Percentiles rank a stretch among this genome's conserved stretches.
Evolutionary conservation across 2,888 invertebrate species (phyloP).

Genomic region (Bembecia ichneumoniformis): DNA sequence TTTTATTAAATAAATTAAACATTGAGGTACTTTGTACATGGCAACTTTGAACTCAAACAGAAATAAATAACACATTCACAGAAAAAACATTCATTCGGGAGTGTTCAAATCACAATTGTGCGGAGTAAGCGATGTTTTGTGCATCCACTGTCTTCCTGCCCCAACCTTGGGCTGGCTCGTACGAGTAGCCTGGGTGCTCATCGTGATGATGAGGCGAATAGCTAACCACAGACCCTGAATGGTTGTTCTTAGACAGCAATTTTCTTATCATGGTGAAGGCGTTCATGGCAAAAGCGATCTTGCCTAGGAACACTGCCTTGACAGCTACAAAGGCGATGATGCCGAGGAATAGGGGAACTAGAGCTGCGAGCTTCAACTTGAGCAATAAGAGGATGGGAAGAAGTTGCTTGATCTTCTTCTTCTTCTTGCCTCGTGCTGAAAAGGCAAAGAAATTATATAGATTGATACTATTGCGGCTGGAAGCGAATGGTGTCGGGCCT

Average conservation of each 20-base stretch:
- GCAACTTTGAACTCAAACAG: constrained; percentile 30
- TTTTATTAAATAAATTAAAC: constrained; percentile 28
- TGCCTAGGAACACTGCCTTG: constrained; percentile 87
- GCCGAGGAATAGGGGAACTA: constrained; percentile 83
- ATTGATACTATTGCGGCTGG: too few relatives aligned
- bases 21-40: constrained; percentile 55
- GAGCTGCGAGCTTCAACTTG: constrained; percentile 82
- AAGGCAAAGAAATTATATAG: constrained; percentile 14
- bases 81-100: constrained; percentile 26
- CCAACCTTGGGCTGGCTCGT: constrained; percentile 73
- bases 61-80: constrained; percentile 27
- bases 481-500: too few relatives aligned
- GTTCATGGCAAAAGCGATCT: constrained; percentile 85
- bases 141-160: constrained; percentile 77
- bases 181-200: constrained; percentile 68
- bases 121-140: constrained; percentile 77
- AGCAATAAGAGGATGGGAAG: constrained; percentile 82
- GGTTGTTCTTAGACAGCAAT: constrained; percentile 73
- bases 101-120: constrained; percentile 31
- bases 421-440: constrained; percentile 83
- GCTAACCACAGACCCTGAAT: constrained; percentile 65
- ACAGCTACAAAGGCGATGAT: constrained; percentile 83
- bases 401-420: constrained; percentile 84
- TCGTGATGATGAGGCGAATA: constrained; percentile 75
- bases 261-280: constrained; percentile 77